Conservation (phyloP, 2,888 invertebrate species). For the Hemicrepidius hirtus region DNA sequence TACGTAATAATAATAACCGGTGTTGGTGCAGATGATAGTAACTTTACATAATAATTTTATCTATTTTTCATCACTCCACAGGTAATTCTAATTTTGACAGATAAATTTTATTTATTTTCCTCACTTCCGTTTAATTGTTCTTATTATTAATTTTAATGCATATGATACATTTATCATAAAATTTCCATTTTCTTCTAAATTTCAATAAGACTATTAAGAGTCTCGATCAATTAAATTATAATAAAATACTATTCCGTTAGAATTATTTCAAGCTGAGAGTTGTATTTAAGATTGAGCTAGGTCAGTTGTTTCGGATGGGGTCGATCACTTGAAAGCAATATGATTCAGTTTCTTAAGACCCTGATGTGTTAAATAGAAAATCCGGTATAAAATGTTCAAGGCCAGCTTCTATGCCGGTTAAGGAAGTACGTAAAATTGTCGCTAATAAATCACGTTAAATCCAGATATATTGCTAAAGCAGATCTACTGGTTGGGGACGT, state of each 20-base stretch:
- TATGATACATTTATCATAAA: no score
- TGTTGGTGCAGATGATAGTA: no score
- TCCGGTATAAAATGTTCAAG: not conserved
- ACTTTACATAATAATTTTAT: no score
- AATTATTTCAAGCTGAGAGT: not conserved
- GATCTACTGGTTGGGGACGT: not conserved
- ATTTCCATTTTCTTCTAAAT: no score
- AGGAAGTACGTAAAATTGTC: not conserved
- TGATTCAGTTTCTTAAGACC: not conserved
- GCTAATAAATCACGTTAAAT: slow-evolving; percentile 7
- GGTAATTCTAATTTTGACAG: no score
- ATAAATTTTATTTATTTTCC: no score
- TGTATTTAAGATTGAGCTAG: not conserved
- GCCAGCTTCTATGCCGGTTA: not conserved
- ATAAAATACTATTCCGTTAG: not conserved
- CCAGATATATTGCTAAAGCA: slow-evolving; percentile 5
- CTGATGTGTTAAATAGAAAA: not conserved
- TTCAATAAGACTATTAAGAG: no score
- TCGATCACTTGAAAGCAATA: not conserved
- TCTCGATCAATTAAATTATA: no score
- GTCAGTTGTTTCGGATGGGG: not conserved
- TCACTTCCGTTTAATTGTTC: no score
- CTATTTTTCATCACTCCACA: no score
- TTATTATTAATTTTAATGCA: no score
- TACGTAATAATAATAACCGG: no score